Percentiles rank a stretch among this genome's conserved stretches.
These are phyloP conservation scores for Cololabis saira DNA, from an alignment of 2,113 vertebrate species.

Conservation along the genomic window DNA sequence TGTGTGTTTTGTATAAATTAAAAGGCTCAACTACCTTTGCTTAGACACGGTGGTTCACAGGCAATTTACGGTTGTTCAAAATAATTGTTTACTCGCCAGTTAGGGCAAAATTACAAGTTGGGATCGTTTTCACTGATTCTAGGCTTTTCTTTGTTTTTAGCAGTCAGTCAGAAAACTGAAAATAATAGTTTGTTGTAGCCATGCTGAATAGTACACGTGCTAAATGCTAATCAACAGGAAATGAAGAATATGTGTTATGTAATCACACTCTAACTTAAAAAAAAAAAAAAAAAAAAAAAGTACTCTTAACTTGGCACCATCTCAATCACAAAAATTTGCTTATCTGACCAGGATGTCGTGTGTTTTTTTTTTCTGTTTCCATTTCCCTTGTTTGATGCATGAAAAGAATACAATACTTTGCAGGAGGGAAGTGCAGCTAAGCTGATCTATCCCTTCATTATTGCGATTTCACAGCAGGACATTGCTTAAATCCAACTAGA, in stretches of 20 bases:
- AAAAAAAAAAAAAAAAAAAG: neutral
- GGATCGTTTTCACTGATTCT: no score
- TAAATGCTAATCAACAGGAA: no score
- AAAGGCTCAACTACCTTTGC: no score
- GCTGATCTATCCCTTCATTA: constrained; percentile 51
- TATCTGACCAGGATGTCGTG: constrained; percentile 19
- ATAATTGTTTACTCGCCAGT: no score
- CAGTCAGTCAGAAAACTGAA: no score
- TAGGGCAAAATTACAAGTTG: no score
- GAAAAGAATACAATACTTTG: constrained; percentile 31
- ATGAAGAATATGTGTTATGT: constrained; percentile 13
- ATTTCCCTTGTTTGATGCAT: constrained; percentile 57
- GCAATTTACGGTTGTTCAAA: no score
- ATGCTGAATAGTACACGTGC: no score
- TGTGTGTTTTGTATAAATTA: no score
- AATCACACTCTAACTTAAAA: constrained; percentile 6
- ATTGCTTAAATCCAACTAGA: constrained; percentile 26
- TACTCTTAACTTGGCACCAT: neutral
- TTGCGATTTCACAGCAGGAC: constrained; percentile 57
- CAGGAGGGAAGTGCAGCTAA: constrained; percentile 38
- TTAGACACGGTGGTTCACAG: no score
- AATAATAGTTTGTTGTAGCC: no score
- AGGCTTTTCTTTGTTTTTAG: no score
- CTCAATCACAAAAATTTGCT: constrained; percentile 26
- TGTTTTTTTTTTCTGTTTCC: constrained; percentile 29